Evolutionary conservation across 2,113 vertebrate genomes (phyloP).

Genomic region (Corythornis vintsioides): DNA sequence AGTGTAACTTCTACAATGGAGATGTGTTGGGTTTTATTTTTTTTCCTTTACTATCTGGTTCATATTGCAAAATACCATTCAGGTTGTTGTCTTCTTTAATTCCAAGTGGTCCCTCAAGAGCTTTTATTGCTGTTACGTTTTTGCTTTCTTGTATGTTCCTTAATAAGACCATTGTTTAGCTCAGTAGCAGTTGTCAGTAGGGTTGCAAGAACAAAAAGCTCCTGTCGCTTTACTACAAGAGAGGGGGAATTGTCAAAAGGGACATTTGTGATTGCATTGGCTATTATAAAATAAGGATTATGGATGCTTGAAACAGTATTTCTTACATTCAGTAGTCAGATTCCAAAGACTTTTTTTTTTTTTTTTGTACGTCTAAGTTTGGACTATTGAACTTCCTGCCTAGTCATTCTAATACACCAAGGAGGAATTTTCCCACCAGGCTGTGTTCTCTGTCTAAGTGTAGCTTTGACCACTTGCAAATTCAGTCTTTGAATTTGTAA

Average conservation of each 20-base stretch:
- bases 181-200: background rate
- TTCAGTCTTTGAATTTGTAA: background rate
- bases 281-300: background rate
- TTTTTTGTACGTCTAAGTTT: background rate
- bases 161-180: constrained; percentile 31
- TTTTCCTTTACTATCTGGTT: background rate
- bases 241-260: background rate
- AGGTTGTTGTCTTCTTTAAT: background rate
- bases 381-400: constrained; percentile 53
- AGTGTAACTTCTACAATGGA: background rate
- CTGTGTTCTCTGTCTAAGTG: background rate
- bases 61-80: background rate
- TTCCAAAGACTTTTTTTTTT: background rate
- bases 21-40: background rate
- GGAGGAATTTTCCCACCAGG: constrained; percentile 26
- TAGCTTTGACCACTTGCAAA: background rate
- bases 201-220: background rate
- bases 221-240: background rate
- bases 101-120: background rate
- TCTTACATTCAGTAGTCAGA: background rate
- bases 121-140: constrained; percentile 1
- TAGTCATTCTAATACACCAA: background rate
- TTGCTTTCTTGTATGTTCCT: constrained; percentile 23
- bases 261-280: background rate
- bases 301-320: background rate